A percentile compares a stretch with the other conserved stretches of the same genome.
phyloP scores from a whole-genome alignment of 1,140 invertebrate genomes.

The Archivesica marissinica region DNA sequence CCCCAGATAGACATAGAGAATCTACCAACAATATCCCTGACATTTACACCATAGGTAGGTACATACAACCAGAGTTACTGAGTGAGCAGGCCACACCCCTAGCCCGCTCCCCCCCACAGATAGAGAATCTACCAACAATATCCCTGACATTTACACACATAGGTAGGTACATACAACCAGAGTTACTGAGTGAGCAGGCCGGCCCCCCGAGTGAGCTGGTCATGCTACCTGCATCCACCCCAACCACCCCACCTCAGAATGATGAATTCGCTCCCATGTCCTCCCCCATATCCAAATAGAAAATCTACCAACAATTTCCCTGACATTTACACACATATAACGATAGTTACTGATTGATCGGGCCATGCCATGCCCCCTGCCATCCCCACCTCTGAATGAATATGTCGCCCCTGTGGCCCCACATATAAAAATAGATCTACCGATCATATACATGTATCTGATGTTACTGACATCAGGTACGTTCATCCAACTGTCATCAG shows the following conservation, averaged over 20 bases:
- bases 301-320: slow-evolving; percentile 27
- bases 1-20: slow-evolving; percentile 60
- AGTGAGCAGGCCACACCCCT: slow-evolving; percentile 64
- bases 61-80: slow-evolving; percentile 64
- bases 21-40: slow-evolving; percentile 28
- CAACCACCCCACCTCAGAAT: background rate
- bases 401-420: no score
- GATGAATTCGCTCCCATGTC: no score
- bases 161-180: slow-evolving; percentile 61
- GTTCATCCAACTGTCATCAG: no score
- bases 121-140: slow-evolving; percentile 19
- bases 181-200: slow-evolving; percentile 66
- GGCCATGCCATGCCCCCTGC: no score
- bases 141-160: background rate
- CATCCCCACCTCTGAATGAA: no score
- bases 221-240: slow-evolving; percentile 24
- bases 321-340: background rate
- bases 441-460: no score
- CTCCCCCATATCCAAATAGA: no score
- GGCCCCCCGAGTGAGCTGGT: slow-evolving; percentile 65
- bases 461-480: no score
- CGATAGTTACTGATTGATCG: no score
- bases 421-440: no score
- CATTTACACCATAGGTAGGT: slow-evolving; percentile 30
- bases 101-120: no score